Evolutionary conservation across 2,797 vertebrate genomes (phyloP), one percentile per base, ranked within the genome.

Genomic region (Petrocephalus schoutedeni): DNA sequence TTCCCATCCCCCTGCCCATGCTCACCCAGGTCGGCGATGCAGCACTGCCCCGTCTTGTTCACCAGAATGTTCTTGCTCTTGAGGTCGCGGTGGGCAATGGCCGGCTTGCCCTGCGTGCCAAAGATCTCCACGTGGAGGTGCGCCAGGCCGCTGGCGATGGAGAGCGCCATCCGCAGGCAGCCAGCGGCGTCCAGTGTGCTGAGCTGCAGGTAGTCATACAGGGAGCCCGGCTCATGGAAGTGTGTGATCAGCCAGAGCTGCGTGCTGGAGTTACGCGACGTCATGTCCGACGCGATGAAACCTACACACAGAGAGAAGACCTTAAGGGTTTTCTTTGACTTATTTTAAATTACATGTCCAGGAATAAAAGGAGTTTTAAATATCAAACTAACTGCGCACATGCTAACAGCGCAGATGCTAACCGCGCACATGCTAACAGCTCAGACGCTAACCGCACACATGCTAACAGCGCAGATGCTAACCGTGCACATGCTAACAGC

Each of bases 31-130:
- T 99, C 98, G 1, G 98, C 98, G 57, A 99, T 99, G 95, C 98
- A 99, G 94, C 98, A 99, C 93, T 99, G 98, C 6, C 98, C 98
- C 0, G 98, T 99, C 92, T 98, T 98, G 95, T 98, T 98, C 3
- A 99, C 98, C 8, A 99, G 94, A 92, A 99, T 97, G 87, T 99
- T 99, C 94, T 99, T 99, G 97, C 98, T 99, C 94, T 99, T 99
- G 58, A 99, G 93, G 93, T 99, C 98, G 77, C 98, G 94, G 89
- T 99, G 98, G 80, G 98, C 96, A 84, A 99, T 99, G 90, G 98
- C 98, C 0, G 98, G 97, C 92, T 99, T 99, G 88, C 98, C 98
- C 93, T 99, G 98, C 4, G 98, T 99, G 90, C 98, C 98, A 10
- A 99, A 99, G 93, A 99, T 99, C 94, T 99, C 98, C 1, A 99